These are phyloP conservation scores for Kradibia gibbosae DNA, from an alignment of 1,140 invertebrate genomes.

Conservation along the genomic window DNA sequence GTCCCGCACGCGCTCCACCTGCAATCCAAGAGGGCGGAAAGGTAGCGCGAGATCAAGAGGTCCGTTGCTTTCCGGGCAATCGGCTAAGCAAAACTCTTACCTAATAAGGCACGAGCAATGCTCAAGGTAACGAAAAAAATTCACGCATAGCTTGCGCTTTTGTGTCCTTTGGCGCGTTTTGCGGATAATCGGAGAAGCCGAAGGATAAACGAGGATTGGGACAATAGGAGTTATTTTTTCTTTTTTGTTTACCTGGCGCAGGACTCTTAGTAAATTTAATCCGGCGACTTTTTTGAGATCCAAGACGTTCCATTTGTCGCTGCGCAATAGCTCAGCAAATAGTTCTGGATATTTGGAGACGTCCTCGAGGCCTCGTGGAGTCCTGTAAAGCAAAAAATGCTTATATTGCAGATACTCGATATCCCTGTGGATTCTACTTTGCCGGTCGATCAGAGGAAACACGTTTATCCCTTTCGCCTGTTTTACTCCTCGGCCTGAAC, in stretches of 20 bases:
- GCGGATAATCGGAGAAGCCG: no score
- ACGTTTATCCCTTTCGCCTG: background rate
- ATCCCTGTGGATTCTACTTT: background rate
- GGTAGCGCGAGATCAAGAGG: no score
- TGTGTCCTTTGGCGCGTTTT: no score
- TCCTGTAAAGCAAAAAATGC: constrained; percentile 73
- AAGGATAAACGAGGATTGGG: no score
- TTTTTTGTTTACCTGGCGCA: constrained; percentile 64
- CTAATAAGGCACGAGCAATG: no score
- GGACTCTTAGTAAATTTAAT: constrained; percentile 87
- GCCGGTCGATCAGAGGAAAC: background rate
- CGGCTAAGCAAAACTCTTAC: no score
- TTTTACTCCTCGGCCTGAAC: background rate
- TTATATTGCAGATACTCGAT: constrained; percentile 32
- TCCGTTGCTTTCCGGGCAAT: no score
- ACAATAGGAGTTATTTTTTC: no score
- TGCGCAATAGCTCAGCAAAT: constrained; percentile 85
- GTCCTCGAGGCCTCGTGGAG: constrained; percentile 89
- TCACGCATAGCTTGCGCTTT: no score
- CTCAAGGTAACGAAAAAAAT: no score
- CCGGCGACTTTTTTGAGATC: constrained; percentile 92
- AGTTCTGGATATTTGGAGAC: constrained; percentile 91
- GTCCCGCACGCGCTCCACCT: constrained; percentile 70
- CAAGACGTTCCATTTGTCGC: constrained; percentile 84
- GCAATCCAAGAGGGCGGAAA: constrained; percentile 5